Conservation (phyloP, 1,140 invertebrate species). For the Araneus ventricosus region DNA sequence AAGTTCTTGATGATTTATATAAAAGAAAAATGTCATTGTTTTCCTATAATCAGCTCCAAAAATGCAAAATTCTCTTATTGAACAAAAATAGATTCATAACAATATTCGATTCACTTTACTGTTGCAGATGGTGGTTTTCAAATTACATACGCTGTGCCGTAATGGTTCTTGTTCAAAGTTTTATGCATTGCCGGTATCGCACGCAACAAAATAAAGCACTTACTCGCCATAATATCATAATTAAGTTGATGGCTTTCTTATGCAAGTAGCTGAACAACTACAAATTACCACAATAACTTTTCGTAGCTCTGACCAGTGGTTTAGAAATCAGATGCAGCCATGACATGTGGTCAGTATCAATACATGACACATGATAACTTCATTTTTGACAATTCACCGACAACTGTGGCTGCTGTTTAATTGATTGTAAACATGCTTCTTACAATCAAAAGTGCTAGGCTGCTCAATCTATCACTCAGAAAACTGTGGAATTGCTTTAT, state of each 20-base stretch:
- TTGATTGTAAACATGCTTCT: not conserved
- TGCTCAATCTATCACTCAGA: not conserved
- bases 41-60: too few species aligned
- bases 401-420: not conserved
- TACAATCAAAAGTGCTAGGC: not conserved
- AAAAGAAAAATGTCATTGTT: too few species aligned
- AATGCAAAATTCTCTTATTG: too few species aligned
- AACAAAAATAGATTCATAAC: too few species aligned
- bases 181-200: not conserved
- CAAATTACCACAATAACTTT: not conserved
- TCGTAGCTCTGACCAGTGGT: not conserved
- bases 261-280: not conserved
- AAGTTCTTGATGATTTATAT: too few species aligned
- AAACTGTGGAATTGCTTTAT: not conserved
- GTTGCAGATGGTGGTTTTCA: not conserved
- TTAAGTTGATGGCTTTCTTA: not conserved
- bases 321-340: not conserved
- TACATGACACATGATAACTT: not conserved
- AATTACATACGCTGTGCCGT: not conserved
- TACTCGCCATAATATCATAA: slow-evolving; percentile 6
- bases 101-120: not conserved
- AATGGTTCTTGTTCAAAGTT: not conserved
- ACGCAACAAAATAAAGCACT: not conserved
- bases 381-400: not conserved
- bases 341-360: not conserved